These are phyloP conservation scores for Phyllotreta striolata DNA, from an alignment of 2,888 invertebrate species.

Conservation along the genomic window DNA sequence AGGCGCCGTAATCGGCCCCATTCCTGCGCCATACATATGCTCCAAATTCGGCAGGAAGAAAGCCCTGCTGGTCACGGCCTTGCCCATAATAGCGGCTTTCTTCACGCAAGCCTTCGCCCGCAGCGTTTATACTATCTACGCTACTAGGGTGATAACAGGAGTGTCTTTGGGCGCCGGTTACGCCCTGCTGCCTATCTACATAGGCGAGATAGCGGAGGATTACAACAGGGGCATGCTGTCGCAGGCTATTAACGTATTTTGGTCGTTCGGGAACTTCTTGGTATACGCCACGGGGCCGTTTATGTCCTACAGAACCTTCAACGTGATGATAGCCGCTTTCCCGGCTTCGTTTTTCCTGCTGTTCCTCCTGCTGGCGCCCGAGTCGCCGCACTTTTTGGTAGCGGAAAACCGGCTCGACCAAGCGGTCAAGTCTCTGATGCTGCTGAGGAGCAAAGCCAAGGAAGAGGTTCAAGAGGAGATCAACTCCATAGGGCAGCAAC, in stretches of 20 bases:
- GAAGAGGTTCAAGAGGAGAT: constrained; percentile 69
- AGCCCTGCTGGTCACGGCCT: constrained; percentile 66
- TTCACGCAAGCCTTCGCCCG: constrained; percentile 42
- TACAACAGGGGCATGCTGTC: constrained; percentile 76
- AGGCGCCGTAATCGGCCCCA: constrained; percentile 68
- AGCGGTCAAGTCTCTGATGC: constrained; percentile 71
- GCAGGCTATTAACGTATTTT: constrained; percentile 74
- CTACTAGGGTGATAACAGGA: constrained; percentile 65
- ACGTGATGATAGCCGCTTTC: constrained; percentile 60
- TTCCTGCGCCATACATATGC: constrained; percentile 71
- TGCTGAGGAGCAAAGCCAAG: constrained; percentile 72
- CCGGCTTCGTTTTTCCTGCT: constrained; percentile 64
- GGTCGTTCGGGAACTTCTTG: constrained; percentile 72
- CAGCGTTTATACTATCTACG: constrained; percentile 48
- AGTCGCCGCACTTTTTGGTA: constrained; percentile 77
- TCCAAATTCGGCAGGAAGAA: constrained; percentile 73
- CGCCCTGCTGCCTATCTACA: constrained; percentile 81
- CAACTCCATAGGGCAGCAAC: constrained; percentile 32
- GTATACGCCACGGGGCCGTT: constrained; percentile 75
- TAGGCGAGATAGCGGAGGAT: constrained; percentile 82
- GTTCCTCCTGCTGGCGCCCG: constrained; percentile 70
- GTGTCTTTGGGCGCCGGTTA: constrained; percentile 74
- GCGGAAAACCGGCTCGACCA: constrained; percentile 66
- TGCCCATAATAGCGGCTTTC: constrained; percentile 44
- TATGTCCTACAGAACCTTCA: constrained; percentile 70